Percentiles rank a stretch among this genome's conserved stretches.
Evolutionary conservation across 2,888 invertebrate species (phyloP).

Genomic region (Spodoptera picta): DNA sequence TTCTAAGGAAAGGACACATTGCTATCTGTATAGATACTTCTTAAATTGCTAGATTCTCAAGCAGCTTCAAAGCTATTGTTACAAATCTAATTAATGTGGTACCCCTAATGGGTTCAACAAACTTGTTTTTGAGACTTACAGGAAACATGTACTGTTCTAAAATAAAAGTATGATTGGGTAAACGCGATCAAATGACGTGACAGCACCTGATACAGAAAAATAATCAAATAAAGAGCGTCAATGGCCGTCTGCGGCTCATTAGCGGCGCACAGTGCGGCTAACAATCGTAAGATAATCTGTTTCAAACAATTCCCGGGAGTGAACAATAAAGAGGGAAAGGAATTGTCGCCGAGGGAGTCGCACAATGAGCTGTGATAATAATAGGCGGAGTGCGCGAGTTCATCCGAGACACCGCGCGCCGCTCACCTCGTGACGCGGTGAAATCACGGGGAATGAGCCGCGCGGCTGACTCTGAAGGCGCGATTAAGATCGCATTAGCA

Average conservation of each 20-base stretch:
- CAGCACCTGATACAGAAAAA: slow-evolving; percentile 2
- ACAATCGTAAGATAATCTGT: slow-evolving; percentile 54
- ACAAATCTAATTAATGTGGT: too few species aligned
- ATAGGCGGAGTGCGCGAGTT: slow-evolving; percentile 33
- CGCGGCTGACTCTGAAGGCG: background rate
- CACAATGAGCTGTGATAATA: slow-evolving; percentile 56
- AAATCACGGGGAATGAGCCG: slow-evolving; percentile 42
- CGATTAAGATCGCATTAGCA: slow-evolving; percentile 62
- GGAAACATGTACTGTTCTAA: too few species aligned
- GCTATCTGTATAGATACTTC: too few species aligned
- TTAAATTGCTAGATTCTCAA: too few species aligned
- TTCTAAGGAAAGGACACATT: too few species aligned
- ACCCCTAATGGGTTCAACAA: too few species aligned
- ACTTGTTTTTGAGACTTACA: too few species aligned
- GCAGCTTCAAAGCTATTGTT: too few species aligned
- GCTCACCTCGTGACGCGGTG: slow-evolving; percentile 9
- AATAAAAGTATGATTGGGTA: too few species aligned
- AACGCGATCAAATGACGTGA: too few species aligned
- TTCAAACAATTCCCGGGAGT: slow-evolving; percentile 41
- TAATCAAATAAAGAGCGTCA: slow-evolving; percentile 46
- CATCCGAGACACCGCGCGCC: slow-evolving; percentile 4
- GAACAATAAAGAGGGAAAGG: slow-evolving; percentile 58
- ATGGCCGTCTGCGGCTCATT: slow-evolving; percentile 51
- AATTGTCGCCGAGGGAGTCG: slow-evolving; percentile 53
- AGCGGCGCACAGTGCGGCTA: slow-evolving; percentile 45